Percentiles rank a stretch among this genome's conserved stretches.
Conservation (phyloP, 2,888 invertebrate species). For the Drosophila testacea region DNA sequence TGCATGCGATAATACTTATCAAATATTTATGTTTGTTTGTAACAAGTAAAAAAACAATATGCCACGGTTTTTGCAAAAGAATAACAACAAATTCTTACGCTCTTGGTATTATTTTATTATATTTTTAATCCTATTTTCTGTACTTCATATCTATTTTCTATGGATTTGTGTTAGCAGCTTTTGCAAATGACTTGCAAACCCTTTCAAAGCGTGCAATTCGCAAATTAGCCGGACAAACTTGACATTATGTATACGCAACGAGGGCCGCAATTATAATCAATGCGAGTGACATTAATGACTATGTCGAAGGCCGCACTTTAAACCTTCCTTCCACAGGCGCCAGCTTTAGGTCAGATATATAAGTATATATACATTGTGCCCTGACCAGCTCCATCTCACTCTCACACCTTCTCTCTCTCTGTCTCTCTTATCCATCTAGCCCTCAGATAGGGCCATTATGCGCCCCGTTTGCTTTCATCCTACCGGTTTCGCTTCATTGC, state of each 20-base stretch:
- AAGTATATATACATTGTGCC: neutral
- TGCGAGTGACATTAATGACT: slow-evolving; percentile 44
- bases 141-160: no score
- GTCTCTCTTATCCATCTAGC: neutral
- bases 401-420: neutral
- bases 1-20: no score
- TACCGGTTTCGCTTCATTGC: slow-evolving; percentile 68
- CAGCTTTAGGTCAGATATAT: neutral
- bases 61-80: no score
- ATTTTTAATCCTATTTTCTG: no score
- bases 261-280: slow-evolving; percentile 32
- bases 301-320: neutral
- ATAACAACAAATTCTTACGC: no score
- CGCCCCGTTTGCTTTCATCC: slow-evolving; percentile 46
- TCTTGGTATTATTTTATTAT: no score
- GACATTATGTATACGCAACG: slow-evolving; percentile 61
- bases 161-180: no score
- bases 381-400: no score
- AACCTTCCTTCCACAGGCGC: neutral
- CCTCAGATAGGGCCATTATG: slow-evolving; percentile 36
- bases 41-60: no score
- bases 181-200: no score
- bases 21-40: no score
- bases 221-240: slow-evolving; percentile 1
- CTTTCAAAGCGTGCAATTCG: neutral